Percentiles rank a stretch among this genome's conserved stretches.
Evolutionary conservation across 2,888 invertebrate species (phyloP).

Genomic region (Chloromyia formosa): DNA sequence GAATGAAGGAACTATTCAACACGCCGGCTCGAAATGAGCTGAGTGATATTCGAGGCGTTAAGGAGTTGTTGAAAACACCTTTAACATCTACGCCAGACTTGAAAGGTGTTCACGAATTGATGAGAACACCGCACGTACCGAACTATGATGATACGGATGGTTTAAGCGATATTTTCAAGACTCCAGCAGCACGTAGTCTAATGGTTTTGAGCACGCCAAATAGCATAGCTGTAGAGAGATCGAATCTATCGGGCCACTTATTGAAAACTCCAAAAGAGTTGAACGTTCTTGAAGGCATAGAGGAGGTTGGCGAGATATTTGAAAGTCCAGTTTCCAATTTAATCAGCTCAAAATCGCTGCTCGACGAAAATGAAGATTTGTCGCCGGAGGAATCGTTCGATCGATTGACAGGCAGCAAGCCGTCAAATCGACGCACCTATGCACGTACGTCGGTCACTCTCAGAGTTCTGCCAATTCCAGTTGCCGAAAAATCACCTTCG

Average conservation of each 20-base stretch:
- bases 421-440: conserved; percentile 51
- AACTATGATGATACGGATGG: not conserved
- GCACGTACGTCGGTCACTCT: conserved; percentile 46
- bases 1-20: conserved; percentile 58
- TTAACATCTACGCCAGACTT: not conserved
- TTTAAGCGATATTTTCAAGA: conserved; percentile 56
- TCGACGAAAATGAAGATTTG: conserved; percentile 2
- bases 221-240: conserved; percentile 56
- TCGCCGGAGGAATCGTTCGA: conserved; percentile 55
- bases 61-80: conserved; percentile 20
- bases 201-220: conserved; percentile 60
- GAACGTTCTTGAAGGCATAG: conserved; percentile 44
- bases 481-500: conserved; percentile 48
- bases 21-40: conserved; percentile 50
- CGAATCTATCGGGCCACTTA: conserved; percentile 44
- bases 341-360: not conserved
- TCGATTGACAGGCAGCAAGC: conserved; percentile 53
- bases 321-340: conserved; percentile 53
- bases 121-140: conserved; percentile 31
- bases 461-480: conserved; percentile 40
- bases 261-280: conserved; percentile 23
- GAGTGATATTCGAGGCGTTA: conserved; percentile 17
- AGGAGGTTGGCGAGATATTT: conserved; percentile 58
- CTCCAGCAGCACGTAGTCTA: conserved; percentile 58
- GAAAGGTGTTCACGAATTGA: conserved; percentile 22